Percentiles rank a stretch among this genome's conserved stretches.
These are phyloP conservation scores for Halcyon chelicuti DNA, from an alignment of 2,797 vertebrate genomes.

Conservation along the genomic window DNA sequence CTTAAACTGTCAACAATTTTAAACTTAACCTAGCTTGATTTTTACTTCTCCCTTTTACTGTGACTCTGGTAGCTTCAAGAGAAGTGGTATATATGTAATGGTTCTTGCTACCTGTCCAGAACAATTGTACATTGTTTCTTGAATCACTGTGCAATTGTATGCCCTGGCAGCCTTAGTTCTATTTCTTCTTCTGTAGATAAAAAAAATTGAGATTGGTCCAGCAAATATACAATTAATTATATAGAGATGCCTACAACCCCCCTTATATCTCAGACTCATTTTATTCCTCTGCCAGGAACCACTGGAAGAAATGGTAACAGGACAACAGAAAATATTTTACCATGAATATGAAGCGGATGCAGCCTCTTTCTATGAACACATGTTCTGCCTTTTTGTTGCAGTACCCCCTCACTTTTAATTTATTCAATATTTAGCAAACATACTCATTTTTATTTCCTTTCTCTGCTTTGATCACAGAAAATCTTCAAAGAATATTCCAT, in stretches of 20 bases:
- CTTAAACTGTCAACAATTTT: not conserved
- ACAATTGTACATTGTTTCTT: not conserved
- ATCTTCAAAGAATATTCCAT: not conserved
- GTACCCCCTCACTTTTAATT: not conserved
- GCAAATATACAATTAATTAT: not conserved
- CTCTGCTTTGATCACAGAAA: slow-evolving; percentile 8
- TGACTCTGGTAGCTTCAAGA: not conserved
- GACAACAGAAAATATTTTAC: not conserved
- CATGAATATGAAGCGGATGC: not conserved
- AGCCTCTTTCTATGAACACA: not conserved
- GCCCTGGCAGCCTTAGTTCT: not conserved
- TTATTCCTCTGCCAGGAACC: not conserved
- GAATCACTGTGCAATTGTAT: not conserved
- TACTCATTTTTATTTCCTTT: slow-evolving; percentile 22
- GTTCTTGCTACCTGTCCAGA: not conserved
- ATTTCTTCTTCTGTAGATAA: not conserved
- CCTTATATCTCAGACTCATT: not conserved
- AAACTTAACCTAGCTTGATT: not conserved
- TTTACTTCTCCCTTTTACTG: not conserved
- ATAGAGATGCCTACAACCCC: not conserved
- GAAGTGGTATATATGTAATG: not conserved
- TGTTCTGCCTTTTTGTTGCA: not conserved
- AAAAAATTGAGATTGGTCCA: not conserved
- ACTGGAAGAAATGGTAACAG: not conserved
- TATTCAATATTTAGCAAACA: not conserved